Base-by-base conservation (phyloP, 2,797 vertebrate species). In the Liasis olivaceus region DNA sequence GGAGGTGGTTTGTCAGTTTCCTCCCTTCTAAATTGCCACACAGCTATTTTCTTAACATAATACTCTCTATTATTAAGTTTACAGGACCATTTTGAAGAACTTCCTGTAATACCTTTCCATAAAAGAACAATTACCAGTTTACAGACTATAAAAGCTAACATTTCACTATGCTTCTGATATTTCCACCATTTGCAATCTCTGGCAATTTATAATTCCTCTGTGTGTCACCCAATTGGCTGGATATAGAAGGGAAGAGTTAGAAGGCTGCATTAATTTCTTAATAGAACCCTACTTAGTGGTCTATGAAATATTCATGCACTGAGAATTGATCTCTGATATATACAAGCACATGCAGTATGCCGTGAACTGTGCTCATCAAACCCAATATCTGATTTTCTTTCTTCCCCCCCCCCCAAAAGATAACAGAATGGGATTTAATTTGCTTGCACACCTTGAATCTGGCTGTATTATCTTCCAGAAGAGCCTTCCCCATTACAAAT, bases 201-300 rank as follows among this genome's bases (percentile, higher is more conserved):
- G 13, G 91, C 84, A 93, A 31, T 94, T 92, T 93, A 58, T 89
- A 12, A 91, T 94, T 93, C 90, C 63, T 15, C 0, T 26, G 42
- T 92, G 64, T 0, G 0, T 91, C 89, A 62, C 63, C 47, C 58
- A 13, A 2, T 59, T 94, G 88, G 60, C 91, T 93, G 7, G 93
- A 95, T n/a, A 31, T 85, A 94, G 93, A 94, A 90, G 11, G 58
- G 14, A 92, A 87, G 47, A 92, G 28, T 91, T 88, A 84, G 85
- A 81, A 14, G 87, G 6, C 13, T 59, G 24, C 88, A 93, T 92
- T 91, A 64, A 91, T 94, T 93, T 94, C 93, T 94, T 95, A 94
- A 92, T 91, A 95, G 94, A 63, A 12, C 24, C 26, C 60, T 88
- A 59, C 64, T 89, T 89, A 95, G 51, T 6, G 51, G 42, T 1